Evolutionary conservation across 37 sponge, comb jelly and placozoan species (phyloP).

Genomic region (Sycon ciliatum): DNA sequence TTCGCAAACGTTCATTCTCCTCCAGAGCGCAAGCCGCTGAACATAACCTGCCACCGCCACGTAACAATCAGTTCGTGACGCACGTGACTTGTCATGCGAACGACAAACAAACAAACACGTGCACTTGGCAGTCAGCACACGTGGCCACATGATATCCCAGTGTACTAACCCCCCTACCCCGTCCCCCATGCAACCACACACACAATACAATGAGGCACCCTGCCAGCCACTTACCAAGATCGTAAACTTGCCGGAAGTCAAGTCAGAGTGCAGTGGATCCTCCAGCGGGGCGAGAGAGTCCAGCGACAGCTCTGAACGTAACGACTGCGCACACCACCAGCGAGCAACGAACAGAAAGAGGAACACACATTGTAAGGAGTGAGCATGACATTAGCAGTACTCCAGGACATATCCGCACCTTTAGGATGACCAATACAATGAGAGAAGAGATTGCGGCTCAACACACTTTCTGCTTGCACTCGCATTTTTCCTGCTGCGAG

Average conservation of each 20-base stretch:
- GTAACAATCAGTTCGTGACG: no score
- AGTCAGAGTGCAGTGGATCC: slow-evolving; percentile 31
- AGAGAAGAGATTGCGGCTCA: background rate
- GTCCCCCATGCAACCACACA: no score
- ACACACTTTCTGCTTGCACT: background rate
- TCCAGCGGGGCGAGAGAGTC: slow-evolving; percentile 19
- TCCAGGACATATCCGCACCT: background rate
- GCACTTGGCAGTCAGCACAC: no score
- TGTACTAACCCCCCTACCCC: no score
- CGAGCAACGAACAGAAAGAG: background rate
- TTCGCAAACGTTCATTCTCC: no score
- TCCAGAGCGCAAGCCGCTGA: no score
- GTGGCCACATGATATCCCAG: no score
- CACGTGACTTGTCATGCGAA: no score
- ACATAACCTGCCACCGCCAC: no score
- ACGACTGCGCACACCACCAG: background rate
- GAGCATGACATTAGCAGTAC: background rate
- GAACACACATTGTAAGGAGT: background rate
- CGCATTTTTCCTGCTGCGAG: slow-evolving; percentile 11
- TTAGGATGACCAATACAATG: background rate
- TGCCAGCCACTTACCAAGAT: slow-evolving; percentile 42
- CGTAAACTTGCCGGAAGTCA: slow-evolving; percentile 31
- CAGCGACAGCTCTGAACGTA: background rate
- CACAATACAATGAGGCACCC: no score
- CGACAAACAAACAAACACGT: no score